Evolutionary conservation across 1,140 invertebrate genomes (phyloP).

Genomic region (Sarcophaga bullata): DNA sequence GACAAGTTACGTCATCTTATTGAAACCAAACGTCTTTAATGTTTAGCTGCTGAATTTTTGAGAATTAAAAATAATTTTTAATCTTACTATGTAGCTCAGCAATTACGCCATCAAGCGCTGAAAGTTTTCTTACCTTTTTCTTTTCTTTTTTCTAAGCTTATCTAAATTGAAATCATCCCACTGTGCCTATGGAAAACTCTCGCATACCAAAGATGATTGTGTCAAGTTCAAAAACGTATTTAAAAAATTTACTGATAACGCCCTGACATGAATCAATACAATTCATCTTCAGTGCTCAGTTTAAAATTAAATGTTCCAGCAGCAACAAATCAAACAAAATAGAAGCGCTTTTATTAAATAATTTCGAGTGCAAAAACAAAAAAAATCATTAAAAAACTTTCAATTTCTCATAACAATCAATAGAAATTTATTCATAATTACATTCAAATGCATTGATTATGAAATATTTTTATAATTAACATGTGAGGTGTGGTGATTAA

Average conservation of each 20-base stretch:
- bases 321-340: background rate
- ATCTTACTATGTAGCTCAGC: too few species aligned
- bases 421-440: background rate
- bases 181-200: background rate
- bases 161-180: background rate
- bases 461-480: background rate
- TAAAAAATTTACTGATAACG: background rate
- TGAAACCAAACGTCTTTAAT: too few species aligned
- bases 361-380: background rate
- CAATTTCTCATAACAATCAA: background rate
- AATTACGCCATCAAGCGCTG: too few species aligned
- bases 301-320: background rate
- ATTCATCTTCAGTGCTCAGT: background rate
- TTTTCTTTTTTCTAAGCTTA: too few species aligned
- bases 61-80: too few species aligned
- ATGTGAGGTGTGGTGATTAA: background rate
- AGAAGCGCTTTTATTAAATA: background rate
- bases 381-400: background rate
- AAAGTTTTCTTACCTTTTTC: too few species aligned
- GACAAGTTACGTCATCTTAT: too few species aligned
- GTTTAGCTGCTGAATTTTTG: too few species aligned
- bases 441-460: background rate
- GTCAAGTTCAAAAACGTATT: conserved; percentile 38
- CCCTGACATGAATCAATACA: background rate
- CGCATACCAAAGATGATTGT: conserved; percentile 3